A percentile compares a stretch with the other conserved stretches of the same genome.
phyloP scores from a whole-genome alignment of 2,113 vertebrate species.

The Cavia porcellus region DNA sequence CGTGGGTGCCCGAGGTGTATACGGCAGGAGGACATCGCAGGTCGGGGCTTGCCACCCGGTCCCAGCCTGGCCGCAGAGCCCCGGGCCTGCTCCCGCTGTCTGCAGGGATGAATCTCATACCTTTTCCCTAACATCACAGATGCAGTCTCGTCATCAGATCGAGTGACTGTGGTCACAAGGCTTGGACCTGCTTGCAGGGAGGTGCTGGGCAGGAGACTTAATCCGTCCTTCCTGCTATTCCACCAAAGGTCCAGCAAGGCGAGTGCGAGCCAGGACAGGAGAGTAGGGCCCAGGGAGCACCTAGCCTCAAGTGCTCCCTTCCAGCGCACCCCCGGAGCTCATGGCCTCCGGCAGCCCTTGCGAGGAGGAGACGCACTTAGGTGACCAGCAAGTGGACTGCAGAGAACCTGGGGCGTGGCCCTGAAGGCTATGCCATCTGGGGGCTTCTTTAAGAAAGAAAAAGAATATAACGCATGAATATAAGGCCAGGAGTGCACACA shows the following conservation, averaged over 20 bases:
- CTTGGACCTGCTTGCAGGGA: conserved; percentile 11
- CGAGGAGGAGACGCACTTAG: accelerated
- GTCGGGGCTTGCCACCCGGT: neutral
- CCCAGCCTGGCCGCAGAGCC: neutral
- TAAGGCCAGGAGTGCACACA: neutral
- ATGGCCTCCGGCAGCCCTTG: neutral
- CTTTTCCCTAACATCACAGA: neutral
- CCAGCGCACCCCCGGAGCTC: neutral
- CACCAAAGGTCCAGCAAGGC: neutral
- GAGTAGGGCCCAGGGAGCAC: too few species aligned
- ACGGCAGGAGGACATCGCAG: neutral
- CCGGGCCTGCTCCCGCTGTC: neutral
- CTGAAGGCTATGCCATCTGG: neutral
- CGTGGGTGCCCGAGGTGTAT: neutral
- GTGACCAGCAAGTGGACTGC: accelerated
- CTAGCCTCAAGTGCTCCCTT: too few species aligned
- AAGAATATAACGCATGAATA: neutral
- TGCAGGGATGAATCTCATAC: neutral
- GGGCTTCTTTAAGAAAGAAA: neutral
- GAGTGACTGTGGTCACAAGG: neutral
- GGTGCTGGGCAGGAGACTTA: neutral
- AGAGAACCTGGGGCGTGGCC: accelerated
- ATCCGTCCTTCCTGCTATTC: neutral
- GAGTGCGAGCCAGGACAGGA: neutral
- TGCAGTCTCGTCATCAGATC: neutral